Conservation (phyloP, 2,113 vertebrate genomes). For the Neotragus moschatus region DNA sequence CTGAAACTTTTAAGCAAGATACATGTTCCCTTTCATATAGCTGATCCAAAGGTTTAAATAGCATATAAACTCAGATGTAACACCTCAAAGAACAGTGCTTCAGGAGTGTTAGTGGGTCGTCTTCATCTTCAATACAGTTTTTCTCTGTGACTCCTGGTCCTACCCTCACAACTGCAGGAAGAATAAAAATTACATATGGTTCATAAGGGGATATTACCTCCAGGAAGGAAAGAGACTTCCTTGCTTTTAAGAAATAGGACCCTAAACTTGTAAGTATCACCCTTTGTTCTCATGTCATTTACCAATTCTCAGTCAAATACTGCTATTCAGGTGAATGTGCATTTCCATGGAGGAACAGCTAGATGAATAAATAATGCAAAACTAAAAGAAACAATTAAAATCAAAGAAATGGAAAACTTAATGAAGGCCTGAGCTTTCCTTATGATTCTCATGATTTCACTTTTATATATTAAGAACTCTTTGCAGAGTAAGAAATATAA, state of each 20-base stretch:
- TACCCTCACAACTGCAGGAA: neutral
- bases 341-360: neutral
- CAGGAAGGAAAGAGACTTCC: neutral
- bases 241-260: neutral
- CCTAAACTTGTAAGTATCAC: neutral
- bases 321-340: rapidly evolving
- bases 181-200: neutral
- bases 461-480: neutral
- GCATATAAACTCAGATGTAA: neutral
- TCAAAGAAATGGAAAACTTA: neutral
- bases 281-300: neutral
- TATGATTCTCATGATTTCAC: neutral
- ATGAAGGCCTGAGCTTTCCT: neutral
- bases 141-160: neutral
- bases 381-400: neutral
- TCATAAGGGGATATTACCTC: neutral
- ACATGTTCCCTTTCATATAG: neutral
- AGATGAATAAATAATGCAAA: neutral
- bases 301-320: no score
- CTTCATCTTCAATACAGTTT: neutral
- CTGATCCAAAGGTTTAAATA: neutral
- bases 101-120: neutral
- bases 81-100: neutral
- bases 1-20: neutral
- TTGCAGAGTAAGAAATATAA: neutral